Percentiles rank a stretch among this genome's conserved stretches.
Conservation (phyloP, 2,113 vertebrate genomes). For the Siniperca knerii region DNA sequence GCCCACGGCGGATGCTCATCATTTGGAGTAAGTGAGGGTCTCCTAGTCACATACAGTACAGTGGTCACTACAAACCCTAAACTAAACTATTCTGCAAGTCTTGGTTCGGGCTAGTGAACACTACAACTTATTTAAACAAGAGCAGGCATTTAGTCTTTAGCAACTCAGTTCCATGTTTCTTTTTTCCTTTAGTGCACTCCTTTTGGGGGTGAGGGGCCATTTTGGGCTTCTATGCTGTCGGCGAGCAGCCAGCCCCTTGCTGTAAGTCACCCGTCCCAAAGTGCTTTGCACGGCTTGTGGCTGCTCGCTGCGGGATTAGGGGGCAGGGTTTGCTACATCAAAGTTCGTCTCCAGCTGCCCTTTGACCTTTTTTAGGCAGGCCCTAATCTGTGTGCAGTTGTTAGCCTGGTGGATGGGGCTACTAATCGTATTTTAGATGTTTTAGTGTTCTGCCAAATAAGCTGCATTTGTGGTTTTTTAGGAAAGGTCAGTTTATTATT, state of each 20-base stretch:
- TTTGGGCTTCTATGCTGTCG: constrained; percentile 81
- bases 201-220: constrained; percentile 81
- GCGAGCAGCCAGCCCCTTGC: constrained; percentile 79
- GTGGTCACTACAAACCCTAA: neutral
- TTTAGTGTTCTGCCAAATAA: neutral
- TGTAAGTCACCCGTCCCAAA: constrained; percentile 81
- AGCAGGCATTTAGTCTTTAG: constrained; percentile 24
- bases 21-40: constrained; percentile 90
- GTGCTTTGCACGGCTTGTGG: constrained; percentile 84
- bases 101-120: constrained; percentile 24
- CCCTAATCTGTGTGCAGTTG: constrained; percentile 1
- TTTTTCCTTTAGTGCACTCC: constrained; percentile 82
- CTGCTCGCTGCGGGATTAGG: constrained; percentile 75
- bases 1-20: constrained; percentile 90
- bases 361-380: constrained; percentile 20
- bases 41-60: neutral
- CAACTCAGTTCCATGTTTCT: constrained; percentile 67
- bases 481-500: neutral
- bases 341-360: constrained; percentile 17
- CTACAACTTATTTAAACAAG: neutral
- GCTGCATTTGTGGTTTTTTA: neutral
- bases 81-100: neutral
- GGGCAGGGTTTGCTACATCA: constrained; percentile 12
- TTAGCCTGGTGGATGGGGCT: constrained; percentile 11
- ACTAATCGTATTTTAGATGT: neutral